Base-by-base conservation (phyloP, 2,888 invertebrate species). In the Oegoconia quadripuncta region DNA sequence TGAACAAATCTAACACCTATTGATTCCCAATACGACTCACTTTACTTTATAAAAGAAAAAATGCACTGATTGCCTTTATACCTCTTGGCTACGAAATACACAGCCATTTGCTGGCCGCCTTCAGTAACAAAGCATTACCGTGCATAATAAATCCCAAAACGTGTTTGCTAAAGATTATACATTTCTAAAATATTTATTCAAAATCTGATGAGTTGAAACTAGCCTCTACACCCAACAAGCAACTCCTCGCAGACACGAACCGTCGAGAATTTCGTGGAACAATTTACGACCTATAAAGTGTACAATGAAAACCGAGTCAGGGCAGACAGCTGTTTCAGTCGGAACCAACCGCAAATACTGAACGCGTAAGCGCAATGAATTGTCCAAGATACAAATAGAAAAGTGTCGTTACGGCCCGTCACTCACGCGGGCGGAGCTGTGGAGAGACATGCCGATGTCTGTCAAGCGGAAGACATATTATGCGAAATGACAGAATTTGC, bases 231-330 rank as follows among this genome's bases (percentile, higher is more conserved):
- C n/a, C n/a, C n/a, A n/a, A n/a, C n/a, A n/a, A n/a, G n/a, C n/a
- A 34, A 42, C 48, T 41, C 27, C 35, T 30, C 41, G 35, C 25
- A 58, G 46, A 52, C 36, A 36, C 23, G 28, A 41, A 40, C 30
- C 29, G 46, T 52, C 45, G 43, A 49, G 58, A 59, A 57, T 55
- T 66, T 60, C 56, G 64, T 63, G 66, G 59, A 64, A 70, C 72
- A 58, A 23, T 34, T 79, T 75, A 76, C 64, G 75, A 69, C 58
- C 70, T 52, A 75, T 77, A 77, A 77, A 76, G 63, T 61, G 57
- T 55, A 74, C 69, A 70, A 69, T 73, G 68, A 67, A 61, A 59
- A 59, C 63, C 51, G 43, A 65, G 73, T 68, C 66, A 57, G 54
- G 49, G 53, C 51, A 59, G 55, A 65, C 72, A 71, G 72, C 71